phyloP scores from a whole-genome alignment of 2,113 vertebrate species.

The Strix aluco region DNA sequence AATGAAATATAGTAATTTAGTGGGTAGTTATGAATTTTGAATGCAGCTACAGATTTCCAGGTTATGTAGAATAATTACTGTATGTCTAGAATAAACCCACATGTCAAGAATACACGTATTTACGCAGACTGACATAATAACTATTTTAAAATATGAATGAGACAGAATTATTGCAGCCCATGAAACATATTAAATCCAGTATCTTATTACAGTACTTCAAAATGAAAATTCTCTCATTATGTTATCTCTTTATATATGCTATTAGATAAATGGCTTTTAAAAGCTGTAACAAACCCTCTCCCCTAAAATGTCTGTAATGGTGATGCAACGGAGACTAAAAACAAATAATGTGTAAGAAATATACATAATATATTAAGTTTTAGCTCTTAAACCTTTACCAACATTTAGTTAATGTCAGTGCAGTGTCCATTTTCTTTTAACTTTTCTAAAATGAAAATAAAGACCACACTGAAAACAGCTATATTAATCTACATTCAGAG shows the following conservation, averaged over 20 bases:
- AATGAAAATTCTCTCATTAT: neutral
- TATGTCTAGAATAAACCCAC: neutral
- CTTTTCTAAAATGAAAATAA: neutral
- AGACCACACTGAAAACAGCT: neutral
- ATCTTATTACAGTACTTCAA: neutral
- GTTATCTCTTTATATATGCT: neutral
- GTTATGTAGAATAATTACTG: neutral
- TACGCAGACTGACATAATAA: neutral
- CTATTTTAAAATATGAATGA: neutral
- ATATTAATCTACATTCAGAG: neutral
- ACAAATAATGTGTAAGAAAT: neutral
- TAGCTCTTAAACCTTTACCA: neutral
- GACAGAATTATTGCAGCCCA: neutral
- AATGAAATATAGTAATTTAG: neutral
- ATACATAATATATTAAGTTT: neutral
- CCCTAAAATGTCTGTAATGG: neutral
- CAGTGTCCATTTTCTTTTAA: neutral
- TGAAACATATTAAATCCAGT: neutral
- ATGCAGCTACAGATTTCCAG: neutral
- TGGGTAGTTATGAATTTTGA: neutral
- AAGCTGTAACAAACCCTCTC: neutral
- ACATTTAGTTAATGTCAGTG: neutral
- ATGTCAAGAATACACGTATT: neutral
- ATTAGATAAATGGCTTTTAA: neutral
- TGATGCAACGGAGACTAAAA: neutral